phyloP scores from a whole-genome alignment of 2,888 invertebrate genomes.

The Caenorhabditis auriculariae region DNA sequence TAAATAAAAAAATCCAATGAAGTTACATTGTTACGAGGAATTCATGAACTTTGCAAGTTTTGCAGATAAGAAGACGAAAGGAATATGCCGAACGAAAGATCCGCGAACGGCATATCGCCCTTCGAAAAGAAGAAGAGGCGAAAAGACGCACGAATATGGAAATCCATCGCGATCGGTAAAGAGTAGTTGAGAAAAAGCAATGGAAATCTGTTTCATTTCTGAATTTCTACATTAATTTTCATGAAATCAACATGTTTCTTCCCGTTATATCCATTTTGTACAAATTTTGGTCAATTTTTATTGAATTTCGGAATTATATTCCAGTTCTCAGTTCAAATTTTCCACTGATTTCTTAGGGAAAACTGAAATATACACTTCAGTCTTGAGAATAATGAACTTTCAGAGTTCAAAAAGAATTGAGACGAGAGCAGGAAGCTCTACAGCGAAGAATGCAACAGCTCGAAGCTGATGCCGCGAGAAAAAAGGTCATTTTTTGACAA shows the following conservation, averaged over 20 bases:
- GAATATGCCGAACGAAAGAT: slow-evolving; percentile 41
- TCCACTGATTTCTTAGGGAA: too few species aligned
- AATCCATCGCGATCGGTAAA: too few species aligned
- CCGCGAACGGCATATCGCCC: slow-evolving; percentile 28
- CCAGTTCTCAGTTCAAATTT: too few species aligned
- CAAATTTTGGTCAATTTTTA: too few species aligned
- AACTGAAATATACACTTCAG: too few species aligned
- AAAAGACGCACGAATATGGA: slow-evolving; percentile 13
- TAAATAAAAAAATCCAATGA: too few species aligned
- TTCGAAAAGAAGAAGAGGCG: slow-evolving; percentile 30
- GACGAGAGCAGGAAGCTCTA: slow-evolving; percentile 43
- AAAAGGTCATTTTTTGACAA: slow-evolving; percentile 8
- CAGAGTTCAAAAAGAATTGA: slow-evolving; percentile 29
- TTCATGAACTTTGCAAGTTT: too few species aligned
- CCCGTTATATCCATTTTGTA: too few species aligned
- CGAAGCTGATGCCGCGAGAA: slow-evolving; percentile 31
- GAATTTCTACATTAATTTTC: too few species aligned
- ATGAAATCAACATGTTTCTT: neutral
- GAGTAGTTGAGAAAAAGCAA: neutral
- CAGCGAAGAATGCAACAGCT: slow-evolving; percentile 31
- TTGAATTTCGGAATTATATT: too few species aligned
- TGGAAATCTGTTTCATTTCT: slow-evolving; percentile 1
- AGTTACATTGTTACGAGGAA: too few species aligned
- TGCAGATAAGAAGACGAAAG: slow-evolving; percentile 40
- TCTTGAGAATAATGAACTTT: too few species aligned